phyloP scores from a whole-genome alignment of 2,888 invertebrate genomes.

The Leptopilina drosophilae region DNA sequence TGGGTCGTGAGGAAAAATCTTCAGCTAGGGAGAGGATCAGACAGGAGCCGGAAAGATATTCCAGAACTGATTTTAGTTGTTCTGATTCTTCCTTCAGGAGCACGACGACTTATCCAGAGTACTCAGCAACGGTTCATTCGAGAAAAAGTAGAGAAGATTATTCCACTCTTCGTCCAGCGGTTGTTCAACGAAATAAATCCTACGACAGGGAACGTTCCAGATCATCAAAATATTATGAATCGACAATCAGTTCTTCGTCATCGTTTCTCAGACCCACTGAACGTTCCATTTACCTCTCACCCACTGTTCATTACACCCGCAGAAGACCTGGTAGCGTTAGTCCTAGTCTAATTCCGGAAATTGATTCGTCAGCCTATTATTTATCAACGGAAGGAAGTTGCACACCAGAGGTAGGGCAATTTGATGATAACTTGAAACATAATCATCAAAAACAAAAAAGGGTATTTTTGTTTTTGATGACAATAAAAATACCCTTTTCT shows the following conservation, averaged over 20 bases:
- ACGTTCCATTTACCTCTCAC: slow-evolving; percentile 37
- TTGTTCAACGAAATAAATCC: slow-evolving; percentile 34
- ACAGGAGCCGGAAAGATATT: background rate
- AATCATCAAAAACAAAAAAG: too few species aligned
- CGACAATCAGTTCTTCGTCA: slow-evolving; percentile 3
- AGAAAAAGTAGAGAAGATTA: slow-evolving; percentile 28
- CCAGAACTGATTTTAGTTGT: background rate
- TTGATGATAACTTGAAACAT: too few species aligned
- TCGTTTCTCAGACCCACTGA: slow-evolving; percentile 44
- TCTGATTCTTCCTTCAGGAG: slow-evolving; percentile 38
- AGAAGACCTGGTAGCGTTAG: slow-evolving; percentile 43
- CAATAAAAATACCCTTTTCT: too few species aligned
- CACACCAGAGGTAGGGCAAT: slow-evolving; percentile 48
- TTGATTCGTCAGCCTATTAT: slow-evolving; percentile 42
- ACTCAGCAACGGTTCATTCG: slow-evolving; percentile 38
- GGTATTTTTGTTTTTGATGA: background rate
- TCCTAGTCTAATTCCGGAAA: slow-evolving; percentile 42
- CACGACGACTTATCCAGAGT: slow-evolving; percentile 44
- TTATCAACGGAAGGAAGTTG: slow-evolving; percentile 41
- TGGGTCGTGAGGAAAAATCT: slow-evolving; percentile 57
- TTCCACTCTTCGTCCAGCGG: background rate
- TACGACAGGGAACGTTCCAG: slow-evolving; percentile 5
- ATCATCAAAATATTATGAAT: slow-evolving; percentile 31
- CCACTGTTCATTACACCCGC: slow-evolving; percentile 29
- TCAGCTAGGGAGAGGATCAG: slow-evolving; percentile 57